phyloP scores from a whole-genome alignment of 2,888 invertebrate species.

The Chrysotoxum bicinctum region DNA sequence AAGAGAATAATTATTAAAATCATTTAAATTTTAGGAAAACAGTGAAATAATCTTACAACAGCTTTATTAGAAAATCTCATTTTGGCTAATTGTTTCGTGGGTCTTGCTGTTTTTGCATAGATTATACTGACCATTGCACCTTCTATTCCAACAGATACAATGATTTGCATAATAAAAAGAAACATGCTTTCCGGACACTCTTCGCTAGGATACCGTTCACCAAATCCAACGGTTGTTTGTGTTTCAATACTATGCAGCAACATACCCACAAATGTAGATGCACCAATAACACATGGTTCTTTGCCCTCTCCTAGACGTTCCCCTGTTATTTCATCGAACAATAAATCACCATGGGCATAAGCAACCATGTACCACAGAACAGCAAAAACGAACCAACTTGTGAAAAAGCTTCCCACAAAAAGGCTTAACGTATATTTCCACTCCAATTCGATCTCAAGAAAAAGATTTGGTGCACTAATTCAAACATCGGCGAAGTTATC shows the following conservation, averaged over 20 bases:
- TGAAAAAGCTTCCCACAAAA: conserved; percentile 92
- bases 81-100: conserved; percentile 89
- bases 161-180: conserved; percentile 91
- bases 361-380: conserved; percentile 90
- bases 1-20: conserved; percentile 50
- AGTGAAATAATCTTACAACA: conserved; percentile 82
- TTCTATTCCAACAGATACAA: conserved; percentile 84
- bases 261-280: conserved; percentile 85
- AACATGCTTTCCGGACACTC: conserved; percentile 93
- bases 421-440: conserved; percentile 96
- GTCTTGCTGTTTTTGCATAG: conserved; percentile 90
- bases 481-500: not conserved
- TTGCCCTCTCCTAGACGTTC: conserved; percentile 81
- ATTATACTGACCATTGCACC: conserved; percentile 85
- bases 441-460: conserved; percentile 84
- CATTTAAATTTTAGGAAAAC: not conserved
- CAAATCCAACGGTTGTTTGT: conserved; percentile 93
- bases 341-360: conserved; percentile 89
- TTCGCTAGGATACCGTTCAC: conserved; percentile 90
- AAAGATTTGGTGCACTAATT: not conserved
- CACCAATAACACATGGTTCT: conserved; percentile 84
- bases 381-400: conserved; percentile 91
- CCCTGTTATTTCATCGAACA: conserved; percentile 83
- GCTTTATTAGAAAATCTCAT: conserved; percentile 91
- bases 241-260: conserved; percentile 94